These are phyloP conservation scores for Zoanthus sansibaricus DNA, from an alignment of 92 coral and sea anemone species.

Conservation along the genomic window DNA sequence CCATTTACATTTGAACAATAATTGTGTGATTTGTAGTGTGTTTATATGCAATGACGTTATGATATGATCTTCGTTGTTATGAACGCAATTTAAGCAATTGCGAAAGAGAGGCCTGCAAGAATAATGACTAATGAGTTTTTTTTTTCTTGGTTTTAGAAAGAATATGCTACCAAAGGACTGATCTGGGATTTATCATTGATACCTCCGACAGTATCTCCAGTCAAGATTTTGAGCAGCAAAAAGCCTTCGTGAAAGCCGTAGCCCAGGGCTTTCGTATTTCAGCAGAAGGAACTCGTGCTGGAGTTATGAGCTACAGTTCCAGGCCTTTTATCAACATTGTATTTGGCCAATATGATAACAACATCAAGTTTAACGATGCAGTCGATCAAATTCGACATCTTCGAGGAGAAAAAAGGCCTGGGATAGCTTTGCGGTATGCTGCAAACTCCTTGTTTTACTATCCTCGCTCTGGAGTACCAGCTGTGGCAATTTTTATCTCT, in stretches of 20 bases:
- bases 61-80: too few species aligned
- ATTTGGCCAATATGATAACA: constrained; percentile 51
- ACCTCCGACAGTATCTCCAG: constrained; percentile 84
- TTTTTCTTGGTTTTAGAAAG: constrained; percentile 18
- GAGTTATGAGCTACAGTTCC: constrained; percentile 81
- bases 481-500: constrained; percentile 88
- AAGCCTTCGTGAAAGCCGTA: constrained; percentile 77
- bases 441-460: constrained; percentile 65
- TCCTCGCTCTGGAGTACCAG: constrained; percentile 72
- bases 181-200: constrained; percentile 83
- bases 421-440: constrained; percentile 82
- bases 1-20: too few species aligned
- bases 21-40: too few species aligned
- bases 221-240: constrained; percentile 71
- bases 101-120: too few species aligned
- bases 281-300: constrained; percentile 70
- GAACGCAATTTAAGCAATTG: too few species aligned
- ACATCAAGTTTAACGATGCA: constrained; percentile 65
- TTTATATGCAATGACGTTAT: too few species aligned
- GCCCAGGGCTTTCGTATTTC: constrained; percentile 72
- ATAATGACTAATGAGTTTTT: too few species aligned
- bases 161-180: constrained; percentile 69
- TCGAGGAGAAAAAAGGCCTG: constrained; percentile 80
- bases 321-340: constrained; percentile 66
- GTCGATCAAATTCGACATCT: constrained; percentile 70